These are phyloP conservation scores for Colaptes auratus DNA, from an alignment of 2,113 vertebrate species.

Conservation along the genomic window DNA sequence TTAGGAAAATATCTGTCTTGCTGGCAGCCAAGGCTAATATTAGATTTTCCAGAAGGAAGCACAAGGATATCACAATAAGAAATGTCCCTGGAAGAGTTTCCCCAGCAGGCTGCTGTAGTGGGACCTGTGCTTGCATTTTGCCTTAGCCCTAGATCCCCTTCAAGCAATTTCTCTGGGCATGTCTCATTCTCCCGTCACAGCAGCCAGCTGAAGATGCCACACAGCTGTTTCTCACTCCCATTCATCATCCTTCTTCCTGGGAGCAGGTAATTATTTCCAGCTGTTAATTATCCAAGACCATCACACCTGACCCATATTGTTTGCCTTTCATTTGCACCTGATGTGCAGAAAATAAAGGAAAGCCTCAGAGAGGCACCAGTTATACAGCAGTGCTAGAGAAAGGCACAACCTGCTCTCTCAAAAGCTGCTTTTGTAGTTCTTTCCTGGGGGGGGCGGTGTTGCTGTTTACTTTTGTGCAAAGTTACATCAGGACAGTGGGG, in stretches of 20 bases:
- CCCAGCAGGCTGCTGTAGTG: neutral
- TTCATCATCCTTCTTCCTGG: slow-evolving; percentile 53
- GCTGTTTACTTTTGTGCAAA: neutral
- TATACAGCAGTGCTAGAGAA: neutral
- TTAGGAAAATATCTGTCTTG: neutral
- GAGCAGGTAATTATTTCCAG: slow-evolving; percentile 69
- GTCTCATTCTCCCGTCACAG: neutral
- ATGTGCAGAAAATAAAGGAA: neutral
- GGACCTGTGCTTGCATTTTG: neutral
- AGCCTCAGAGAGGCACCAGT: neutral
- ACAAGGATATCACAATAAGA: neutral
- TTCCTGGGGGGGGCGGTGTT: neutral
- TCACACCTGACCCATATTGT: slow-evolving; percentile 63
- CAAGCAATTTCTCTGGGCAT: neutral
- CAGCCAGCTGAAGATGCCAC: slow-evolving; percentile 52
- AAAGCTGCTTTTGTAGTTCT: neutral
- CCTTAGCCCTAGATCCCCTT: neutral
- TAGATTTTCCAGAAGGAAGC: slow-evolving; percentile 18
- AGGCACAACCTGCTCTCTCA: neutral
- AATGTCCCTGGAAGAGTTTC: neutral
- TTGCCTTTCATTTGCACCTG: slow-evolving; percentile 62
- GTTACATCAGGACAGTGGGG: neutral
- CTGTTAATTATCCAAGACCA: slow-evolving; percentile 66
- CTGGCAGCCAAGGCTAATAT: slow-evolving; percentile 13
- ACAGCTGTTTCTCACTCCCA: slow-evolving; percentile 30